Evolutionary conservation across 2,888 invertebrate species (phyloP).

Genomic region (Deladenus siricidicola): DNA sequence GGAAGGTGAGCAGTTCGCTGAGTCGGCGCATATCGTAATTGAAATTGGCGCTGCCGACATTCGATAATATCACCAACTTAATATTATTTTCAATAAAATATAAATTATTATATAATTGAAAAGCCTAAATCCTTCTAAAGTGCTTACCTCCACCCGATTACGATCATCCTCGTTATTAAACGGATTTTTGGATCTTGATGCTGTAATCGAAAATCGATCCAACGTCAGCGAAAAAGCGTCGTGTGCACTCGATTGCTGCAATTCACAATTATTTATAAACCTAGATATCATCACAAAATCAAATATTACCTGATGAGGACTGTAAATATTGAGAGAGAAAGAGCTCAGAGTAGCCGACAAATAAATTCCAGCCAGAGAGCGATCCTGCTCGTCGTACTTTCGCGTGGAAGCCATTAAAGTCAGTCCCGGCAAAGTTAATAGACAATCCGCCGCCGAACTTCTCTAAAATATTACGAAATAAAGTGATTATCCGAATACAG

Average conservation of each 20-base stretch:
- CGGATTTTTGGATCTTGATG: conserved; percentile 43
- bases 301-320: conserved; percentile 64
- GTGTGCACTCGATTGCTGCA: conserved; percentile 25
- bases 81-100: conserved; percentile 1
- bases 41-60: conserved; percentile 62
- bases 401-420: conserved; percentile 87
- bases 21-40: conserved; percentile 96
- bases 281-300: neutral
- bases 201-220: conserved; percentile 41
- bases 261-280: neutral
- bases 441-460: conserved; percentile 44
- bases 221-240: conserved; percentile 43
- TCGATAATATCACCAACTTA: conserved; percentile 37
- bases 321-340: conserved; percentile 94
- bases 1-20: conserved; percentile 91
- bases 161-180: conserved; percentile 34
- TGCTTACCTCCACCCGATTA: conserved; percentile 39
- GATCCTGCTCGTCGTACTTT: conserved; percentile 30
- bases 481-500: conserved; percentile 4
- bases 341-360: conserved; percentile 92
- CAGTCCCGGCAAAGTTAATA: conserved; percentile 79
- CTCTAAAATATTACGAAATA: conserved; percentile 13
- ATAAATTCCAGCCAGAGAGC: conserved; percentile 55
- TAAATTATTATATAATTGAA: conserved; percentile 1
- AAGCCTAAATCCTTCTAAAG: conserved; percentile 2